Percentiles rank a stretch among this genome's conserved stretches.
These are phyloP conservation scores for Hemicordylus capensis DNA, from an alignment of 2,113 vertebrate genomes.

Conservation along the genomic window DNA sequence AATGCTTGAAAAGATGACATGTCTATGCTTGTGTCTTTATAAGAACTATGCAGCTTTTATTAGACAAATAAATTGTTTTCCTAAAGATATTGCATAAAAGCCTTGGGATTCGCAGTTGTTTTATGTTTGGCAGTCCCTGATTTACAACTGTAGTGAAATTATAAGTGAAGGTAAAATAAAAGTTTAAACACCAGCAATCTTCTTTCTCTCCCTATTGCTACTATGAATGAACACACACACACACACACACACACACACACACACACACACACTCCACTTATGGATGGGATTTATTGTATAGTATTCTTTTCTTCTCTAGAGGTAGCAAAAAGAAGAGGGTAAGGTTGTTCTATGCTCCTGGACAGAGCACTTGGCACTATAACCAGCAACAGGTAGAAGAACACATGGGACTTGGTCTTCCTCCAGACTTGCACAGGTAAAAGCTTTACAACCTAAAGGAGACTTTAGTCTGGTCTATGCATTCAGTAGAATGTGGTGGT, in stretches of 20 bases:
- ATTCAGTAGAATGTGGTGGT: neutral
- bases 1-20: constrained; percentile 25
- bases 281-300: neutral
- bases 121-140: neutral
- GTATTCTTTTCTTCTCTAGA: neutral
- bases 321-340: neutral
- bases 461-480: neutral
- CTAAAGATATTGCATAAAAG: neutral
- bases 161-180: neutral
- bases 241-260: no score
- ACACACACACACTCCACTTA: no score
- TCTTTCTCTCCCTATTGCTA: neutral
- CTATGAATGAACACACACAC: neutral
- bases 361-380: no score
- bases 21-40: constrained; percentile 18
- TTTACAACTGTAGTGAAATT: neutral
- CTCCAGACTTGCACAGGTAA: neutral
- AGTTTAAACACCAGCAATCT: rapidly evolving
- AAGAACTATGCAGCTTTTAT: neutral
- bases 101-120: neutral
- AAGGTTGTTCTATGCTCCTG: neutral
- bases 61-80: neutral
- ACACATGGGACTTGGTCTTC: neutral
- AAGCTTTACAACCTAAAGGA: neutral
- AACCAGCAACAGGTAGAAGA: neutral